These are phyloP conservation scores for Eupithecia inturbata DNA, from an alignment of 2,888 invertebrate species.

Conservation along the genomic window DNA sequence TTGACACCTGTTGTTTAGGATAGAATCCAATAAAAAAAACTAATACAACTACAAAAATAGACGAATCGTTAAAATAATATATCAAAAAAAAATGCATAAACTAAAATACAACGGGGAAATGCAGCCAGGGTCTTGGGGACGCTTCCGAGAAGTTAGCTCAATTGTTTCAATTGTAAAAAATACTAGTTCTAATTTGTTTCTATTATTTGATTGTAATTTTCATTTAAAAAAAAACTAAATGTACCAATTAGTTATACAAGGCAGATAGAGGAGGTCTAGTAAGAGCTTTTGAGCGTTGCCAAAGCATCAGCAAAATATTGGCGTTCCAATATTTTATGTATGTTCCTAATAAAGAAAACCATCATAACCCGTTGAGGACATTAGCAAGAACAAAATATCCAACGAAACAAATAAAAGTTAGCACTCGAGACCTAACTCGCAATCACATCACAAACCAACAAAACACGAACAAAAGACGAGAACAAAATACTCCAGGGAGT, in stretches of 20 bases:
- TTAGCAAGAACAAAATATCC: neutral
- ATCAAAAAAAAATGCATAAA: too few species aligned
- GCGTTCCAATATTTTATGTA: too few species aligned
- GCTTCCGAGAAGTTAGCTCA: too few species aligned
- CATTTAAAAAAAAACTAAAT: too few species aligned
- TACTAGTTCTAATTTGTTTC: too few species aligned
- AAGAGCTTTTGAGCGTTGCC: neutral
- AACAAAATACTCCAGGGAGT: neutral
- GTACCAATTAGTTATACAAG: too few species aligned
- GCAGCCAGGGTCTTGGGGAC: too few species aligned
- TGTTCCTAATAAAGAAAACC: neutral
- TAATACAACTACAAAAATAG: neutral
- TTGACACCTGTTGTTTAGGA: neutral
- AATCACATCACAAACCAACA: slow-evolving; percentile 2
- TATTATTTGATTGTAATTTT: too few species aligned
- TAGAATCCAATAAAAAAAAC: neutral
- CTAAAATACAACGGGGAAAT: too few species aligned
- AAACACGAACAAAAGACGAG: neutral
- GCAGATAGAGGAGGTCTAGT: too few species aligned
- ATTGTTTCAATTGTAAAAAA: too few species aligned
- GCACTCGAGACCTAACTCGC: slow-evolving; percentile 4
- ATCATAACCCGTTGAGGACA: neutral
- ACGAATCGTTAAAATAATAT: too few species aligned
- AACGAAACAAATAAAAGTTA: slow-evolving; percentile 1
- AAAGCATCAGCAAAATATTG: neutral